Evolutionary conservation across 2,113 vertebrate species (phyloP).

Genomic region (Meriones unguiculatus): DNA sequence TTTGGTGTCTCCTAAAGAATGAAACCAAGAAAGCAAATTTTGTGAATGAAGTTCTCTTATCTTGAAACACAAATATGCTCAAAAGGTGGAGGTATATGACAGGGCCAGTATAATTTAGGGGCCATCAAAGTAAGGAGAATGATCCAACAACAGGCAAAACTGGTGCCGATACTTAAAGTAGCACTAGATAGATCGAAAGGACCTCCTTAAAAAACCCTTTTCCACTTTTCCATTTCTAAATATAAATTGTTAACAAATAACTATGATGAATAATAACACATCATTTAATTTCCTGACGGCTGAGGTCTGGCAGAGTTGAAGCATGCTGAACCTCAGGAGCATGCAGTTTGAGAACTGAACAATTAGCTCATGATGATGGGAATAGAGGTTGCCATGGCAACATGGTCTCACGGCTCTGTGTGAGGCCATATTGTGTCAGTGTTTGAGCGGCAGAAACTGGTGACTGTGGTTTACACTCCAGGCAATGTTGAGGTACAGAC

Average conservation of each 20-base stretch:
- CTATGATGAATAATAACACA: slow-evolving; percentile 30
- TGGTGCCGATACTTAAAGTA: neutral
- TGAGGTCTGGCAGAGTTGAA: slow-evolving; percentile 50
- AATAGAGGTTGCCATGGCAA: slow-evolving; percentile 65
- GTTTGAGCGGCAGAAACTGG: slow-evolving; percentile 21
- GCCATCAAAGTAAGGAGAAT: neutral
- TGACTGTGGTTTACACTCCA: neutral
- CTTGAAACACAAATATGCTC: neutral
- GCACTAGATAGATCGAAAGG: neutral
- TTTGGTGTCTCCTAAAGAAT: neutral
- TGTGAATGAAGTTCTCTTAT: neutral
- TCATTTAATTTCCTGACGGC: slow-evolving; percentile 56
- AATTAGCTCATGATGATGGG: slow-evolving; percentile 37
- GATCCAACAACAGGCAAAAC: neutral
- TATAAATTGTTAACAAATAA: slow-evolving; percentile 67
- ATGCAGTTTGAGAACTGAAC: slow-evolving; percentile 40
- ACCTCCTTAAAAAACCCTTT: neutral
- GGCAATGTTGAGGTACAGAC: neutral
- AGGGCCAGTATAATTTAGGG: no score
- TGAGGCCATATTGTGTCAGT: neutral
- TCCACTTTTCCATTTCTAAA: slow-evolving; percentile 51
- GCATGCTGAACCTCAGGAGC: slow-evolving; percentile 32
- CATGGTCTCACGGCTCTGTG: slow-evolving; percentile 27
- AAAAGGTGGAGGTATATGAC: neutral
- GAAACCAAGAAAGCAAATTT: neutral